Evolutionary conservation across 2,888 invertebrate species (phyloP), one percentile per base, ranked within the genome.

Genomic region (Creontiades dilutus): DNA sequence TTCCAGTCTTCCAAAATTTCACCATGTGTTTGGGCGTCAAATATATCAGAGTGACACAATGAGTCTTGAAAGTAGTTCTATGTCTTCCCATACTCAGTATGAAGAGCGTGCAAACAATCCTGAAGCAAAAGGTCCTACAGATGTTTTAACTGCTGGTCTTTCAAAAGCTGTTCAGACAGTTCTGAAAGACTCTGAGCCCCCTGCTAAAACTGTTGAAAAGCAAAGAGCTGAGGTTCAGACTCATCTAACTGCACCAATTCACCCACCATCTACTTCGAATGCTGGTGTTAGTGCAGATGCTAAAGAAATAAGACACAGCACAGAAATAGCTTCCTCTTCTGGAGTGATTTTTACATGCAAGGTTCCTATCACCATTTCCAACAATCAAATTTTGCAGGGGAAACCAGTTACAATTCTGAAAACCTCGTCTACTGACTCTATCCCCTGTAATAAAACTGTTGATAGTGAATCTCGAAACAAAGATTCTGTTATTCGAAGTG

Each of bases 21-120:
- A 96, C 92, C 96, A 96, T 93, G 96, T 96, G 0, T 96, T 96
- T 93, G 96, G 96, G 0, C 96, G 96, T 93, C 95, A 96, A 80
- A 95, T 96, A 78, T 96, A 93, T 92, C 90, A 93, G 92, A 48
- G 92, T 91, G 46, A 91, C 92, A 85, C 91, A 91, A 19, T 91
- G 89, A 86, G 90, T 90, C 81, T 92, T 89, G 90, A 89, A 91
- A 91, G 91, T 90, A 48, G 90, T 76, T 91, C 92, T 91, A 75
- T 92, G 0, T 84, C 92, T 14, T 92, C 92, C 85, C 92, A 93
- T 80, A 92, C 93, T 16, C 90, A 90, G 78, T 91, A 86, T 88
- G 87, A 80, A 84, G 90, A 90, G 55, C 82, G 86, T n/a, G 61
- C 90, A 57, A 75, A 47, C 27, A 88, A 81, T 23, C 46, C 75